These are phyloP conservation scores for Coracias cyanogaster DNA, from an alignment of 2,797 vertebrate genomes.

Conservation along the genomic window DNA sequence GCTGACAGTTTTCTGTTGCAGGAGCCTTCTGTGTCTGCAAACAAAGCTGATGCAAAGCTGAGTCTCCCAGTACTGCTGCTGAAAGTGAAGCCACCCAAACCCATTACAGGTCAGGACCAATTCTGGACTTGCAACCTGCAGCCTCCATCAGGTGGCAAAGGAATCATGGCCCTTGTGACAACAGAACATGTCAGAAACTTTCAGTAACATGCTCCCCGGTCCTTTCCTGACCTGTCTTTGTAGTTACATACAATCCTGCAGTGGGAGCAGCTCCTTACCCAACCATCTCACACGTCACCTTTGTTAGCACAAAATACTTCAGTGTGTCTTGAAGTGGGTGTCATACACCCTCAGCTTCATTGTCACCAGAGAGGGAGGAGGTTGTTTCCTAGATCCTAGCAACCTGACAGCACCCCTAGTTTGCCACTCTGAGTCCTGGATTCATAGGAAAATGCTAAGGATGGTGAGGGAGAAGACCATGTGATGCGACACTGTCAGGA, in stretches of 20 bases:
- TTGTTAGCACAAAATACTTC: not conserved
- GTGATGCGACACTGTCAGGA: not conserved
- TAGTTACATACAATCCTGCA: not conserved
- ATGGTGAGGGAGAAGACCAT: not conserved
- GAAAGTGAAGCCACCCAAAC: slow-evolving; percentile 82
- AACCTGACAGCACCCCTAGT: not conserved
- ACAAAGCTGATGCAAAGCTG: slow-evolving; percentile 70
- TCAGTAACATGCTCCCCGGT: not conserved
- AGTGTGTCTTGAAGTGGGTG: not conserved
- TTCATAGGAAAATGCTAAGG: not conserved
- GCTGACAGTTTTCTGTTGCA: not conserved
- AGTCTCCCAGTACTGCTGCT: slow-evolving; percentile 73
- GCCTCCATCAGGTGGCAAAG: not conserved
- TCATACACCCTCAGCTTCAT: not conserved
- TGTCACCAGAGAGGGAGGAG: not conserved
- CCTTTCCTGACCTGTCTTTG: not conserved
- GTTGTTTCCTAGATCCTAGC: not conserved
- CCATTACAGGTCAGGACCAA: slow-evolving; percentile 77
- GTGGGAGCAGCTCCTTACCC: not conserved
- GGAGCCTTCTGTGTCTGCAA: slow-evolving; percentile 10
- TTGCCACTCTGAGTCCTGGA: not conserved
- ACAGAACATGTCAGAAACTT: not conserved
- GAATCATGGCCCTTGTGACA: not conserved
- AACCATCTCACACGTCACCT: not conserved
- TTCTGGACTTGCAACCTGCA: not conserved